Evolutionary conservation across 2,797 vertebrate species (phyloP).

Genomic region (Telmatherina bonti): DNA sequence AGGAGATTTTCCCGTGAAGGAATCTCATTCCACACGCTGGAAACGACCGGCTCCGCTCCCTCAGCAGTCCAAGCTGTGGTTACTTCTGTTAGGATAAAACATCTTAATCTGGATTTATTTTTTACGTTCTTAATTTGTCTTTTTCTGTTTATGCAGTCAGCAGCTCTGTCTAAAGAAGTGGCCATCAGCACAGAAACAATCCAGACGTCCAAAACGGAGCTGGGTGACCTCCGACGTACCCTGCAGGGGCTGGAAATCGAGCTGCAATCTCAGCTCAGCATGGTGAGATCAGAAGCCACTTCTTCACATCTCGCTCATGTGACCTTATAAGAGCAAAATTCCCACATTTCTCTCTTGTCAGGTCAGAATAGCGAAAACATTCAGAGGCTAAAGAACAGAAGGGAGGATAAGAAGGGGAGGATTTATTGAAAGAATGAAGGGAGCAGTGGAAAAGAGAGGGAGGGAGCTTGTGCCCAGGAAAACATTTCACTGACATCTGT

Average conservation of each 20-base stretch:
- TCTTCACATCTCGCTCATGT: constrained; percentile 35
- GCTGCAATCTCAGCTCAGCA: constrained; percentile 91
- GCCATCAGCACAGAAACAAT: constrained; percentile 79
- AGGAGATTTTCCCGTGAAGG: constrained; percentile 19
- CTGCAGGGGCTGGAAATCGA: constrained; percentile 94
- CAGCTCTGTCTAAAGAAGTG: constrained; percentile 77
- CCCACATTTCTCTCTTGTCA: constrained; percentile 35
- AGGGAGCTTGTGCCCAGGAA: constrained; percentile 34
- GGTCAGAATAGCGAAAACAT: constrained; percentile 29
- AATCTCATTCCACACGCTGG: constrained; percentile 12
- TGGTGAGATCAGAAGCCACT: constrained; percentile 78
- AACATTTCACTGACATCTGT: constrained; percentile 70
- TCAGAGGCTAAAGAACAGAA: constrained; percentile 29
- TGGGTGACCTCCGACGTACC: constrained; percentile 89
- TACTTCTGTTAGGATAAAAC: constrained; percentile 35
- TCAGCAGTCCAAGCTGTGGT: constrained; percentile 37
- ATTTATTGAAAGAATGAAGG: constrained; percentile 35
- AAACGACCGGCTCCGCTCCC: constrained; percentile 40
- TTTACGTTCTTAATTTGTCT: background rate
- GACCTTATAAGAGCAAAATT: constrained; percentile 75
- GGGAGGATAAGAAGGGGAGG: constrained; percentile 47
- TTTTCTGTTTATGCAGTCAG: constrained; percentile 75
- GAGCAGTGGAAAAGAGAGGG: constrained; percentile 27
- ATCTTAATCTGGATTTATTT: constrained; percentile 32
- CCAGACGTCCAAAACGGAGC: constrained; percentile 86